Evolutionary conservation across 2,797 vertebrate genomes (phyloP), one percentile per base, ranked within the genome.

Genomic region (Pangasius krempfi): DNA sequence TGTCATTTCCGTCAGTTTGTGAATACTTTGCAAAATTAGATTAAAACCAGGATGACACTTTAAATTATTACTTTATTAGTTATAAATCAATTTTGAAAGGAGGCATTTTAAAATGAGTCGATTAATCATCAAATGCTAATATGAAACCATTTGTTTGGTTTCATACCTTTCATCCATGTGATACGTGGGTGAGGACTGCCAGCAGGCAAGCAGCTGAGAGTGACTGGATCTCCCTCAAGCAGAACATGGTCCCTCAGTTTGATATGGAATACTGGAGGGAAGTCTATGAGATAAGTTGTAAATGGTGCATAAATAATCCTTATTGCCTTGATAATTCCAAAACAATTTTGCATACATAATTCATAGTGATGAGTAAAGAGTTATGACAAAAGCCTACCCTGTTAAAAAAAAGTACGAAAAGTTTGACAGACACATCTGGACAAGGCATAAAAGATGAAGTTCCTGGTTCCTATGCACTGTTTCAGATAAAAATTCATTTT

Each of bases 221-320:
- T 99, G 89, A 99, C 96, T 0, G 98, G 97, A 91, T 99, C 98
- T 0, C 98, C 98, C 92, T 99, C 99, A 89, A 99, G 94, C 91
- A 99, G 95, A 93, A 99, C 97, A 89, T 99, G 97, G 94, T 99
- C 98, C 96, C 98, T 97, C 93, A 99, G 95, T 90, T 99, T 99
- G 92, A 99, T 99, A 93, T 99, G 99, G 95, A 99, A 99, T 88
- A 99, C 94, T 6, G 99, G 98, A 87, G 97, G 97, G 79, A 99
- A 99, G 93, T 99, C 99, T 99, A 93, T 56, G 33, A 73, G 27
- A 70, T 30, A 78, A 81, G 13, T 75, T 73, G 81, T 47, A 70
- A 76, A 50, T 27, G 18, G 16, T 47, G 3, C 52, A 83, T 84
- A 33, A 88, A 88, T 72, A 82, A 40, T 87, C n/a, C 54, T 64